Evolutionary conservation across 2,797 vertebrate genomes (phyloP).

Genomic region (Labroides dimidiatus): DNA sequence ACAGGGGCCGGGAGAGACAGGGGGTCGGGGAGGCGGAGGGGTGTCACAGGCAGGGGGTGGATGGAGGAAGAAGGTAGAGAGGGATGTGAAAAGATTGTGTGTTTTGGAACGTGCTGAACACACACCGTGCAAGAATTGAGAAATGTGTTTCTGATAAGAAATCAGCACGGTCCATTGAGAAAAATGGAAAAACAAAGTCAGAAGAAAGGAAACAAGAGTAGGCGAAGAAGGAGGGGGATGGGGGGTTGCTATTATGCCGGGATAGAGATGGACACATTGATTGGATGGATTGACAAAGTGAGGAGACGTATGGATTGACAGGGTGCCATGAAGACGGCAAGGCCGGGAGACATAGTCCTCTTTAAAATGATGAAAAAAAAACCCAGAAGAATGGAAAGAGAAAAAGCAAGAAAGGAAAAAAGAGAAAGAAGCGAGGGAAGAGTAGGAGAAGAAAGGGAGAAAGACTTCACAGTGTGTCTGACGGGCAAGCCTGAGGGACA

Average conservation of each 20-base stretch:
- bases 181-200: constrained; percentile 41
- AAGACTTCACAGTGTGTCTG: constrained; percentile 75
- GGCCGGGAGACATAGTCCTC: constrained; percentile 40
- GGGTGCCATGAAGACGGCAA: constrained; percentile 47
- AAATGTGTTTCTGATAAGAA: constrained; percentile 25
- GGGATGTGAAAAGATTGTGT: constrained; percentile 30
- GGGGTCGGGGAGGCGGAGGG: constrained; percentile 40
- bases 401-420: constrained; percentile 28
- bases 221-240: constrained; percentile 6
- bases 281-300: constrained; percentile 51
- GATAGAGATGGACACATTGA: constrained; percentile 60
- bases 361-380: constrained; percentile 28
- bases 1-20: constrained; percentile 76
- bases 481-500: constrained; percentile 72
- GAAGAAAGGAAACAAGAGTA: constrained; percentile 26
- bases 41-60: constrained; percentile 44
- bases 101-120: constrained; percentile 28
- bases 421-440: constrained; percentile 25
- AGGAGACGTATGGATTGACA: constrained; percentile 54
- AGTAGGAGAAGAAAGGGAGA: constrained; percentile 67
- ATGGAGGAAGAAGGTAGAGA: constrained; percentile 31
- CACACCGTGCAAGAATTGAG: neutral
- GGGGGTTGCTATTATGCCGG: constrained; percentile 51
- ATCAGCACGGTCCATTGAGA: constrained; percentile 15
- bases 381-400: constrained; percentile 43